Evolutionary conservation across 2,888 invertebrate genomes (phyloP).

Genomic region (Drosophila macrospina): DNA sequence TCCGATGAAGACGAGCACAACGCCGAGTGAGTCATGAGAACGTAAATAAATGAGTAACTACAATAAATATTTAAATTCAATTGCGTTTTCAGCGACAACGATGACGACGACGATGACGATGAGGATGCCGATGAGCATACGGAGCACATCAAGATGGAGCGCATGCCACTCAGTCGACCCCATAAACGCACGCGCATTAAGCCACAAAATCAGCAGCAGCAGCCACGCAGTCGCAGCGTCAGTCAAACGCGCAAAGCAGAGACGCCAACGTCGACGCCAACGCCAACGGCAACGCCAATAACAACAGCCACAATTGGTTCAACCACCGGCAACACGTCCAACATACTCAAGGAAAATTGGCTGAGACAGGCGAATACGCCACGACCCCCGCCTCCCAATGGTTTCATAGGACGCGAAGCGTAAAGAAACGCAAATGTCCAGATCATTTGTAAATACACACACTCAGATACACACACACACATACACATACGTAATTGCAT

Average conservation of each 20-base stretch:
- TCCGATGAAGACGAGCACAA: slow-evolving; percentile 57
- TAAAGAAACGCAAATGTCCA: slow-evolving; percentile 52
- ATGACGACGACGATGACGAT: slow-evolving; percentile 63
- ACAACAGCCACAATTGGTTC: slow-evolving; percentile 29
- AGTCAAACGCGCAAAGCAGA: slow-evolving; percentile 62
- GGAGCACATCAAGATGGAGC: slow-evolving; percentile 80
- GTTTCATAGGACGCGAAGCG: slow-evolving; percentile 83
- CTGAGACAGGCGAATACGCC: slow-evolving; percentile 70
- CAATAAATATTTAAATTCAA: background rate
- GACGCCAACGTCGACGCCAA: slow-evolving; percentile 9
- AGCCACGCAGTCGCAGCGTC: slow-evolving; percentile 66
- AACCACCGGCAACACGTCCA: slow-evolving; percentile 54
- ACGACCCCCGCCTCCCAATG: slow-evolving; percentile 83
- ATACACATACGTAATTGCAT: slow-evolving; percentile 1
- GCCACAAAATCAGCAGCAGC: slow-evolving; percentile 30
- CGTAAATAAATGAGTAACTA: background rate
- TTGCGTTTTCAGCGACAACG: slow-evolving; percentile 42
- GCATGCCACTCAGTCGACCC: slow-evolving; percentile 71
- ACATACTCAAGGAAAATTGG: slow-evolving; percentile 82
- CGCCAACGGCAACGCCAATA: background rate
- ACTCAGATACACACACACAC: slow-evolving; percentile 15
- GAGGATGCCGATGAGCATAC: slow-evolving; percentile 62
- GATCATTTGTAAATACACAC: slow-evolving; percentile 45
- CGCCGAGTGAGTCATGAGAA: slow-evolving; percentile 37
- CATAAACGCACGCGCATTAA: slow-evolving; percentile 32